These are phyloP conservation scores for Subacronicta megacephala DNA, from an alignment of 2,888 invertebrate genomes.

Conservation along the genomic window DNA sequence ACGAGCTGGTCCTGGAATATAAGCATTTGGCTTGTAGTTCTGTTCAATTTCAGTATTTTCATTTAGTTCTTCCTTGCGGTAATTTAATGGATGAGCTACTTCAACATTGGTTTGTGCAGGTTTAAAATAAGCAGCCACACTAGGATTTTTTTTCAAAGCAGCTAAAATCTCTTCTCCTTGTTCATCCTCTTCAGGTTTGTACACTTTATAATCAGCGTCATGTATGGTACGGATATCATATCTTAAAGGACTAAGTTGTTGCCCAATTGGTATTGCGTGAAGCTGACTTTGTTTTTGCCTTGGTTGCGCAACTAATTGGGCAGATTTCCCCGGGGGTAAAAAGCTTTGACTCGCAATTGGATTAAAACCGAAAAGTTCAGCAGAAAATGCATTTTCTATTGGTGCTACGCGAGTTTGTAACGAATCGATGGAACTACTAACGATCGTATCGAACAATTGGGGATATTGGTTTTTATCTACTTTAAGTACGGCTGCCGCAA, in stretches of 20 bases:
- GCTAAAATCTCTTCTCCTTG: constrained; percentile 81
- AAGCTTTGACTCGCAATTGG: constrained; percentile 86
- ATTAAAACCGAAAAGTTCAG: constrained; percentile 84
- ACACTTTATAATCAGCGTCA: constrained; percentile 85
- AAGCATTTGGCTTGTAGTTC: constrained; percentile 86
- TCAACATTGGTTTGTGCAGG: constrained; percentile 82
- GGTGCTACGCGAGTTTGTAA: constrained; percentile 81
- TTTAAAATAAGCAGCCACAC: constrained; percentile 83
- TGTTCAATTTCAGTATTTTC: constrained; percentile 77
- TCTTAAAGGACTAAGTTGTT: constrained; percentile 75
- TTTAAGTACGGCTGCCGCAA: constrained; percentile 80
- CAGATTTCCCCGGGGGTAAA: constrained; percentile 72
- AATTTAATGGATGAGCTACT: constrained; percentile 81
- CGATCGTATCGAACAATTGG: constrained; percentile 81
- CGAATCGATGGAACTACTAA: constrained; percentile 86
- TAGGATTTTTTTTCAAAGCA: constrained; percentile 82
- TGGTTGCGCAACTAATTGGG: constrained; percentile 74
- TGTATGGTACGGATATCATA: constrained; percentile 85
- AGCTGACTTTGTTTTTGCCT: constrained; percentile 62
- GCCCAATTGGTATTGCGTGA: constrained; percentile 66
- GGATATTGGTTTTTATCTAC: constrained; percentile 86
- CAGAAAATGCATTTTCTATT: constrained; percentile 79
- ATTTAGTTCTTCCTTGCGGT: constrained; percentile 79
- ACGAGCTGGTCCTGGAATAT: constrained; percentile 83
- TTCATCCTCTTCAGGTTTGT: constrained; percentile 82